phyloP scores from a whole-genome alignment of 2,888 invertebrate genomes.

The Thera obeliscata region DNA sequence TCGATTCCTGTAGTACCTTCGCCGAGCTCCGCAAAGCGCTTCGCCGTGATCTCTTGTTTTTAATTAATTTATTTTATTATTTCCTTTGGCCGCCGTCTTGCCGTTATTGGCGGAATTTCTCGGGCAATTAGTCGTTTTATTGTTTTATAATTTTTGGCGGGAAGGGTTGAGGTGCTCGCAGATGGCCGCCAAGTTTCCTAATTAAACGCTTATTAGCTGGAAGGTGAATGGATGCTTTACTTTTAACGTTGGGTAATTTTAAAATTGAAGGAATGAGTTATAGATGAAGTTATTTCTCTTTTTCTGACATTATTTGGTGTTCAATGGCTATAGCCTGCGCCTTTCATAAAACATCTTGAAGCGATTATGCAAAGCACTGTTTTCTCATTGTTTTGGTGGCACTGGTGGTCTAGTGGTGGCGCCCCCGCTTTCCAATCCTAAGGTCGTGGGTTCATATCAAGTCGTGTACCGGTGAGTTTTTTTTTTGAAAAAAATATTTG shows the following conservation, averaged over 20 bases:
- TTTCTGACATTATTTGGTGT: too few species aligned
- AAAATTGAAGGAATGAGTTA: slow-evolving; percentile 18
- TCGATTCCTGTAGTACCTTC: background rate
- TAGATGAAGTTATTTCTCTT: too few species aligned
- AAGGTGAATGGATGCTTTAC: slow-evolving; percentile 43
- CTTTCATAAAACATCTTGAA: too few species aligned
- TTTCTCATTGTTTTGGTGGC: too few species aligned
- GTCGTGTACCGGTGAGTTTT: too few species aligned
- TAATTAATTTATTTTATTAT: slow-evolving; percentile 85
- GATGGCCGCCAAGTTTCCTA: slow-evolving; percentile 49
- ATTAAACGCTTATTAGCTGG: slow-evolving; percentile 60
- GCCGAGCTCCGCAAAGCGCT: slow-evolving; percentile 1
- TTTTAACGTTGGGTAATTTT: slow-evolving; percentile 35
- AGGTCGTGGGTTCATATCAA: too few species aligned
- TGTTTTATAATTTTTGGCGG: slow-evolving; percentile 81
- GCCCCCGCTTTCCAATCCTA: too few species aligned
- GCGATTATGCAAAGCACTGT: too few species aligned
- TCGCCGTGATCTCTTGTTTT: slow-evolving; percentile 66
- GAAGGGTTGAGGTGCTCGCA: slow-evolving; percentile 72
- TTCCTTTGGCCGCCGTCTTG: slow-evolving; percentile 71
- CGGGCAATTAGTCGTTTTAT: slow-evolving; percentile 84
- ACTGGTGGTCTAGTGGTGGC: too few species aligned
- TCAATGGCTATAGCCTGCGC: too few species aligned
- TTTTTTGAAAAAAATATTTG: too few species aligned
- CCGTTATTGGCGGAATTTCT: slow-evolving; percentile 80